Evolutionary conservation across 2,888 invertebrate species (phyloP), one percentile per base, ranked within the genome.

Genomic region (Erannis defoliaria): DNA sequence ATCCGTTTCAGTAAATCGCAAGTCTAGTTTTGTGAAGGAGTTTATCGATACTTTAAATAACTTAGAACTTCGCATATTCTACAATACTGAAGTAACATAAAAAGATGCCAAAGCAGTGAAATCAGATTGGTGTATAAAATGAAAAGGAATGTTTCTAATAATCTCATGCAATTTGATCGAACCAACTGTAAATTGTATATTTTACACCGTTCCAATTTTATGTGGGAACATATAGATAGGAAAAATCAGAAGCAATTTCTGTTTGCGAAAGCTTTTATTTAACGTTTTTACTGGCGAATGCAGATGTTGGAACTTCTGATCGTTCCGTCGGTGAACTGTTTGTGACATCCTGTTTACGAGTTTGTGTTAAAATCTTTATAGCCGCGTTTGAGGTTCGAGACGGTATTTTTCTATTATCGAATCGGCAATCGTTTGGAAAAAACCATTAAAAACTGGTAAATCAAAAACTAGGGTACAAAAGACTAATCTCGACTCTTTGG

Each of bases 181-280:
- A 56, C 16, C 33, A 45, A 21, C 19, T 55, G 48, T 29, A 54
- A 49, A 57, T 48, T 49, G 55, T 55, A 35, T 46, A 53, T 55
- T 62, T 56, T 49, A 48, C 33, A 42, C 42, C 45, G 35, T 31
- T 8, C 35, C 49, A 55, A 58, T 66, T 69, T 65, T 64, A 65
- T 46, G 23, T 42, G 53, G 64, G 61, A 59, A 63, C 37, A 57
- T 63, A 46, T 29, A 46, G 45, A 60, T 65, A 38, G 64, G 42
- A 55, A 65, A 64, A 66, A 66, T 66, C 68, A 57, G 62, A 60
- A 62, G 70, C 70, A 65, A 70, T 70, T 70, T 68, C 63, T 68
- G 68, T 50, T 66, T 55, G 43, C 48, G 66, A 68, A 63, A 66
- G 66, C 33, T 64, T 46, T 66, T 65, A 66, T 66, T 65, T 63